phyloP scores from a whole-genome alignment of 2,888 invertebrate species.

The Dasypogon diadema region DNA sequence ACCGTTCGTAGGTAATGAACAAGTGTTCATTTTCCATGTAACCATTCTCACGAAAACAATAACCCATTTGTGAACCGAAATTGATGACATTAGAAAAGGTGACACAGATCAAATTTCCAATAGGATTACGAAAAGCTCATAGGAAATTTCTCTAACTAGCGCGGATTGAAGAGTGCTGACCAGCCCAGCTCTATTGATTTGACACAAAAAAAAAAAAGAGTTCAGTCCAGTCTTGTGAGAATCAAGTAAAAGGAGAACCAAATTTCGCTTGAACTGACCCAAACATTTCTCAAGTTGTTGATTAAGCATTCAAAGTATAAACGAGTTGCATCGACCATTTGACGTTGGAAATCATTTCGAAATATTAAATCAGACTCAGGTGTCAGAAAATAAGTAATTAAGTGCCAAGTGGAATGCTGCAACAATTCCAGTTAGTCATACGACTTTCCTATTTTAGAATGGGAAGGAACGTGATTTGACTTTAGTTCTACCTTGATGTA shows the following conservation, averaged over 20 bases:
- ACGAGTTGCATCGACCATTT: neutral
- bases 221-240: neutral
- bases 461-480: constrained; percentile 32
- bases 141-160: constrained; percentile 13
- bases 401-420: constrained; percentile 26
- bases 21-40: constrained; percentile 26
- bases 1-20: constrained; percentile 13
- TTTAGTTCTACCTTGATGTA: neutral
- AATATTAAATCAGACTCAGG: constrained; percentile 19
- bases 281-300: constrained; percentile 1
- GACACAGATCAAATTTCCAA: constrained; percentile 32
- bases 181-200: constrained; percentile 11
- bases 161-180: neutral
- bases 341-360: neutral
- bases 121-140: constrained; percentile 25
- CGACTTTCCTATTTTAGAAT: constrained; percentile 14
- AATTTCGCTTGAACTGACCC: neutral
- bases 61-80: constrained; percentile 38
- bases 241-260: neutral
- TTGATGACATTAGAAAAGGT: constrained; percentile 39
- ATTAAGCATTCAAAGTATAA: constrained; percentile 9
- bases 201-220: neutral
- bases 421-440: neutral
- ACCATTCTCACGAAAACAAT: constrained; percentile 28
- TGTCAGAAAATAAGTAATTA: constrained; percentile 19